A percentile compares a stretch with the other conserved stretches of the same genome.
phyloP scores from a whole-genome alignment of 2,888 invertebrate species.

The Sphecodes monilicornis region DNA sequence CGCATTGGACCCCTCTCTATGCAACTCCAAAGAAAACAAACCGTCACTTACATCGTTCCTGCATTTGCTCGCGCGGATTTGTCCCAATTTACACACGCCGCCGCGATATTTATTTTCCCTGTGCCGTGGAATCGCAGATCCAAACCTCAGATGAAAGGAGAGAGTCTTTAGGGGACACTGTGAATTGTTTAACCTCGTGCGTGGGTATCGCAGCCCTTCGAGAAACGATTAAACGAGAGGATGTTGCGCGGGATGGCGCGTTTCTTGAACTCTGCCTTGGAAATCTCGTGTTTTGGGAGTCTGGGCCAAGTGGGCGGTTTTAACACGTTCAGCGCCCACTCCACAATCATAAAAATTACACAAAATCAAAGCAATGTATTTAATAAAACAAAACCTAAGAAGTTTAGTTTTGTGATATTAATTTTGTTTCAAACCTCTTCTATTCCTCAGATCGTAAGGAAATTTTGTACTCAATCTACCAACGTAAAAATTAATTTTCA shows the following conservation, averaged over 20 bases:
- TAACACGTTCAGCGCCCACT: too few species aligned
- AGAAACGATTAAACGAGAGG: not conserved
- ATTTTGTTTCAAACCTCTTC: too few species aligned
- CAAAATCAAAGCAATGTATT: too few species aligned
- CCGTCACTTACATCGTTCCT: constrained; percentile 34
- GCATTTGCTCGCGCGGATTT: constrained; percentile 40
- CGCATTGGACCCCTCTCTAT: not conserved
- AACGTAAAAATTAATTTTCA: too few species aligned
- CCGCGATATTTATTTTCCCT: constrained; percentile 15
- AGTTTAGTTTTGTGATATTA: too few species aligned
- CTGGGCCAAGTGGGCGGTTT: not conserved
- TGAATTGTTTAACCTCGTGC: not conserved
- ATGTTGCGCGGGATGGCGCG: not conserved
- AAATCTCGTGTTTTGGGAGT: not conserved
- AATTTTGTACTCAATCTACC: too few species aligned
- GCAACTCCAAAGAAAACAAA: constrained; percentile 55
- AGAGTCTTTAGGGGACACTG: not conserved
- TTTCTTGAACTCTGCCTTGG: not conserved
- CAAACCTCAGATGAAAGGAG: not conserved
- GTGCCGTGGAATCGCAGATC: not conserved
- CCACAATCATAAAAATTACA: too few species aligned
- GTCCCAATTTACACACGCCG: constrained; percentile 36
- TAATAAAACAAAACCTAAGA: too few species aligned
- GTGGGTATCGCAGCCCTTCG: not conserved
- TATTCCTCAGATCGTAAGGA: too few species aligned